phyloP scores from a whole-genome alignment of 2,888 invertebrate genomes.

The Tuta absoluta region DNA sequence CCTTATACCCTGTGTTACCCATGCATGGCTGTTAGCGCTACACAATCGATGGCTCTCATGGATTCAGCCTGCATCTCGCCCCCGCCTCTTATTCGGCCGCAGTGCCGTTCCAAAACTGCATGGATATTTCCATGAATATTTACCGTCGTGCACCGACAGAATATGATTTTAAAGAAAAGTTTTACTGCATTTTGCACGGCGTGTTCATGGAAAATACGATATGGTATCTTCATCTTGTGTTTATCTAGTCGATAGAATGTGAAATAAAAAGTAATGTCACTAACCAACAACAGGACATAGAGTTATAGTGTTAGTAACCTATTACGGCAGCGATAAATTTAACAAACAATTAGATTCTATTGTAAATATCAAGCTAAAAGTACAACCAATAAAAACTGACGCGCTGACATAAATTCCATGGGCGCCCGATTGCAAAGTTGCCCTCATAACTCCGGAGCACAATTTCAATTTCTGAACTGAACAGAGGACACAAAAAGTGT shows the following conservation, averaged over 20 bases:
- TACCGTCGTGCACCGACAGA: conserved; percentile 26
- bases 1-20: background rate
- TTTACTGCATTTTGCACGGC: conserved; percentile 18
- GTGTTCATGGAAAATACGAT: background rate
- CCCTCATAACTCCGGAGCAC: conserved; percentile 14
- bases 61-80: conserved; percentile 20
- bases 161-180: conserved; percentile 28
- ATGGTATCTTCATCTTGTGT: background rate
- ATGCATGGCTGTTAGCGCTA: conserved; percentile 15
- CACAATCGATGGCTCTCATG: conserved; percentile 24
- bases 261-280: background rate
- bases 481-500: conserved; percentile 15
- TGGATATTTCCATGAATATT: conserved; percentile 31
- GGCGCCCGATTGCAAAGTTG: conserved; percentile 9
- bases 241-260: background rate
- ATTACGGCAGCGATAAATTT: no score
- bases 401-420: conserved; percentile 2
- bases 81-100: conserved; percentile 27
- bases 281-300: no score
- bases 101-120: conserved; percentile 26
- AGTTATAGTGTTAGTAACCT: no score
- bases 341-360: background rate
- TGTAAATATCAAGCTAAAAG: background rate
- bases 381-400: background rate
- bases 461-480: conserved; percentile 13